Conservation (phyloP, 2,888 invertebrate genomes). For the Macrophya alboannulata region DNA sequence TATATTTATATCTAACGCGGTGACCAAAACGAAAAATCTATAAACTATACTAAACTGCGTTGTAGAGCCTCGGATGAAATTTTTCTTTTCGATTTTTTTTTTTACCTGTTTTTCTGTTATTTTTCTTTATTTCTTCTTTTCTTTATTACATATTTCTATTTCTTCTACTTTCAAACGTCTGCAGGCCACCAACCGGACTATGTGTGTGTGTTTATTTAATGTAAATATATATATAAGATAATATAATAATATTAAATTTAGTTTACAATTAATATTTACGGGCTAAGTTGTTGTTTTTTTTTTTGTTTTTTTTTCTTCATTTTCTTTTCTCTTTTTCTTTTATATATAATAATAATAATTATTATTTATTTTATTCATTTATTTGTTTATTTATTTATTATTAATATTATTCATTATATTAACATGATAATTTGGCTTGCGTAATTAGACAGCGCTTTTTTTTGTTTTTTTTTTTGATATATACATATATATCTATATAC, state of each 20-base stretch:
- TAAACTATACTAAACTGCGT: neutral
- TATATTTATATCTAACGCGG: conserved; percentile 21
- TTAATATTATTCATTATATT: conserved; percentile 64
- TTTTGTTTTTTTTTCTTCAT: neutral
- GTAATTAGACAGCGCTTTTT: conserved; percentile 54
- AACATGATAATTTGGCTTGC: conserved; percentile 59
- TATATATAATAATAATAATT: conserved; percentile 1
- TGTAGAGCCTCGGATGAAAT: neutral
- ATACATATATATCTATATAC: too few species aligned
- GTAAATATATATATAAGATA: neutral
- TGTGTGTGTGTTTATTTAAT: neutral
- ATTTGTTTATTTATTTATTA: conserved; percentile 47
- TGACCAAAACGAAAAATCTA: neutral
- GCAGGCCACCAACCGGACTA: conserved; percentile 36
- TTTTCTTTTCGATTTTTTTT: neutral
- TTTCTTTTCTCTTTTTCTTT: neutral
- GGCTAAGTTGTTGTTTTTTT: conserved; percentile 1
- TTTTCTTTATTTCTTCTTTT: neutral
- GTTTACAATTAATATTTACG: conserved; percentile 37
- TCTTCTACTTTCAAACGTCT: neutral
- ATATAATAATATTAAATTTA: conserved; percentile 33
- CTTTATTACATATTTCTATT: neutral
- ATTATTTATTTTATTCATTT: conserved; percentile 59
- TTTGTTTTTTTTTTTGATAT: too few species aligned
- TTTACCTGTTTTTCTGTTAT: too few species aligned